These are phyloP conservation scores for Raillietiella orientalis DNA, from an alignment of 2,888 invertebrate species.

Conservation along the genomic window DNA sequence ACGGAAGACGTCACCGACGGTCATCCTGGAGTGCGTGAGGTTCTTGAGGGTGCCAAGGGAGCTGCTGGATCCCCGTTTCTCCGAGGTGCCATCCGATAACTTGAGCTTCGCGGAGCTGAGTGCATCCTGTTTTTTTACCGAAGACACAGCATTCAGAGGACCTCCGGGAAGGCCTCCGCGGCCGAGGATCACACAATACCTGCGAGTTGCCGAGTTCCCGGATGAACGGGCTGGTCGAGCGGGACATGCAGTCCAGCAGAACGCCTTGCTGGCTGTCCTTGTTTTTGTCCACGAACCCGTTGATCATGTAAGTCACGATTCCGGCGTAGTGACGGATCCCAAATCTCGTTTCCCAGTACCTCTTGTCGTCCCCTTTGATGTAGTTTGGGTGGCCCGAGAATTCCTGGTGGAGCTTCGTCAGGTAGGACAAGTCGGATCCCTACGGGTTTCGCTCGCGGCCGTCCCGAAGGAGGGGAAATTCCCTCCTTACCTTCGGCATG, in stretches of 20 bases:
- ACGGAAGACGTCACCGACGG: slow-evolving; percentile 61
- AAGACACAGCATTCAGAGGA: too few relatives aligned
- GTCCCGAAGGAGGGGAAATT: neutral
- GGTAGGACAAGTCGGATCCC: slow-evolving; percentile 59
- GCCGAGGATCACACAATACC: too few relatives aligned
- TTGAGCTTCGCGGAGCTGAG: neutral
- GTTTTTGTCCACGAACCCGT: slow-evolving; percentile 71
- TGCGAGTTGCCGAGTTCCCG: slow-evolving; percentile 27
- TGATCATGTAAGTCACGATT: slow-evolving; percentile 40
- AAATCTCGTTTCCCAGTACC: slow-evolving; percentile 68
- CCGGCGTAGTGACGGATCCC: slow-evolving; percentile 69
- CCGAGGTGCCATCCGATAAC: too few relatives aligned
- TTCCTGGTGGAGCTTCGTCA: slow-evolving; percentile 56
- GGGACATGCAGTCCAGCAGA: slow-evolving; percentile 55
- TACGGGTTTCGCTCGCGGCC: slow-evolving; percentile 10
- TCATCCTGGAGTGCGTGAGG: too few relatives aligned
- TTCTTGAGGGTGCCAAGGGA: slow-evolving; percentile 59
- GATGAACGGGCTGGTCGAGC: slow-evolving; percentile 49
- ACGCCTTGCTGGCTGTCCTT: slow-evolving; percentile 73
- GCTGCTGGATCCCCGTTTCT: too few relatives aligned
- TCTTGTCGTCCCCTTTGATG: slow-evolving; percentile 39
- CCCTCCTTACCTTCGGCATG: slow-evolving; percentile 39
- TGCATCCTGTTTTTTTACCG: too few relatives aligned
- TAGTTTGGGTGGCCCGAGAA: slow-evolving; percentile 53
- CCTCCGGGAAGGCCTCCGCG: too few relatives aligned